A percentile compares a stretch with the other conserved stretches of the same genome.
Evolutionary conservation across 2,888 invertebrate genomes (phyloP).

Genomic region (Notodonta dromedarius): DNA sequence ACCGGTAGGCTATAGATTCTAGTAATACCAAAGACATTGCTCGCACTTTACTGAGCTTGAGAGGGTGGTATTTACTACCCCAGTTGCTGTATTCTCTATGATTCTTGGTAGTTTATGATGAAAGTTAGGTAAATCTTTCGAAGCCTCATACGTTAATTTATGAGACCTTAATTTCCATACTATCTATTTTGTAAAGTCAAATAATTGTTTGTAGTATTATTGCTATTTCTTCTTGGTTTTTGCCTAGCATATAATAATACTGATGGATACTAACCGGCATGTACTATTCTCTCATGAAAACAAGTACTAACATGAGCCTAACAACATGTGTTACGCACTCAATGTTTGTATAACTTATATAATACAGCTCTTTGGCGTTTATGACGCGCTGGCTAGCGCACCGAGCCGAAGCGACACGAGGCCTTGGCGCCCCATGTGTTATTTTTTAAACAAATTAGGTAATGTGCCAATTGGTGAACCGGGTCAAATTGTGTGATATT

Average conservation of each 20-base stretch:
- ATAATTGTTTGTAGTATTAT: too few species aligned
- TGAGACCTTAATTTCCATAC: too few species aligned
- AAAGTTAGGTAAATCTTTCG: too few species aligned
- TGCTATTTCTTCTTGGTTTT: too few species aligned
- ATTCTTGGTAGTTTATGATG: too few species aligned
- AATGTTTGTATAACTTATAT: constrained; percentile 35
- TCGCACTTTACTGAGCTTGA: too few species aligned
- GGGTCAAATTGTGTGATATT: constrained; percentile 54
- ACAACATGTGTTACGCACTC: constrained; percentile 8
- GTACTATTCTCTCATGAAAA: background rate
- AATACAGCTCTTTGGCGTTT: constrained; percentile 23
- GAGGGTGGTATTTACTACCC: too few species aligned
- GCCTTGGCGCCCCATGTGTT: constrained; percentile 67
- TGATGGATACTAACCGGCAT: background rate
- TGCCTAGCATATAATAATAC: background rate
- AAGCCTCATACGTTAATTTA: too few species aligned
- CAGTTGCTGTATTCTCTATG: too few species aligned
- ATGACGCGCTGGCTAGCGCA: constrained; percentile 35
- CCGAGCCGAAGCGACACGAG: constrained; percentile 11
- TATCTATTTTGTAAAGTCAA: too few species aligned
- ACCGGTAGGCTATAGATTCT: too few species aligned
- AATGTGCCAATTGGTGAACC: constrained; percentile 70
- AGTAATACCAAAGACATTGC: too few species aligned
- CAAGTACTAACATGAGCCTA: constrained; percentile 7
- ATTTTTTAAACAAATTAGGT: constrained; percentile 75